Base-by-base conservation (phyloP, 2,113 vertebrate genomes). In the Callospermophilus lateralis region DNA sequence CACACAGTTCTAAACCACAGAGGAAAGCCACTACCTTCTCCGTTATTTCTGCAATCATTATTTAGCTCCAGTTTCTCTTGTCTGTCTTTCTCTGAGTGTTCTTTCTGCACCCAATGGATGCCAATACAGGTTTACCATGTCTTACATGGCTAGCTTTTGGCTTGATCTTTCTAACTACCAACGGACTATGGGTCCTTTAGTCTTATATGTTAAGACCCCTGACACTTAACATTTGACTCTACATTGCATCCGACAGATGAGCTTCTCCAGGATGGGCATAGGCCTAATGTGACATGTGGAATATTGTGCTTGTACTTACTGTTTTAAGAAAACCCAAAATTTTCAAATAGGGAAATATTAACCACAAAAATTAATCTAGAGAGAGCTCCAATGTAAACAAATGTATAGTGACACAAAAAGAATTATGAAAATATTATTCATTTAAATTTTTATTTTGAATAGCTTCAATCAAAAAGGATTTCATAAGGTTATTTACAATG, bases 381-480 rank as follows among this genome's bases (percentile, higher is more conserved):
- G 39, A 73, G 9, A 37, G 42, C 42, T 74, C 77, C 89, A 93
- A 34, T 39, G 42, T 42, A 87, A 92, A 88, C 67, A 85, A 73
- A 81, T 28, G 26, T 77, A 80, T 65, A 39, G 84, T 84, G 55
- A 94, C 70, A 61, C 13, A 92, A 73, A 30, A 76, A 72, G 83
- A 89, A 87, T 68, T 15, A 48, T 77, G n/a, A 90, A 98, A 97
- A 76, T 91, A 92, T 94, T 70, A 87, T 32, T 92, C 96, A 97
- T 97, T 98, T 97, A 94, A 42, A 89, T 96, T 98, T 98, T 99
- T 99, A 98, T 98, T 98, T 98, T 98, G 98, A 99, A 98, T 97
- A 98, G 97, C 84, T 98, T 98, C 97, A 97, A 98, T 98, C 98
- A 98, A 98, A 98, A 98, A 99, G 98, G 93, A 98, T 98, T 98